These are phyloP conservation scores for Delia radicum DNA, from an alignment of 1,140 invertebrate genomes.

Conservation along the genomic window DNA sequence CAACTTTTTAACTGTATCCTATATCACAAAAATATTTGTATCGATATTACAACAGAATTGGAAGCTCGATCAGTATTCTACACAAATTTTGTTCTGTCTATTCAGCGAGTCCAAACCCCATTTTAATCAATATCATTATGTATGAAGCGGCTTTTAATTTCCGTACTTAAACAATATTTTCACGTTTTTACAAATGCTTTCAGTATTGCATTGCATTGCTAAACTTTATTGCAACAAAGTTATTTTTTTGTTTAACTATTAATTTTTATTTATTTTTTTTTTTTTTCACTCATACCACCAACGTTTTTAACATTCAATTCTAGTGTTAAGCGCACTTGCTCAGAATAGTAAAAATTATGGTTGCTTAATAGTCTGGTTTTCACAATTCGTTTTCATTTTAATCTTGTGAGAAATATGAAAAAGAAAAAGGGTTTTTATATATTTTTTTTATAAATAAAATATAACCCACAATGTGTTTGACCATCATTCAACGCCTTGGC, in stretches of 20 bases:
- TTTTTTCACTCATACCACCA: not conserved
- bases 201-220: too few species aligned
- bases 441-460: not conserved
- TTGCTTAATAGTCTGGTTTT: not conserved
- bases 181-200: too few species aligned
- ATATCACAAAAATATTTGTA: too few species aligned
- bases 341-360: not conserved
- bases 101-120: too few species aligned
- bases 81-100: too few species aligned
- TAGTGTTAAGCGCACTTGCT: not conserved
- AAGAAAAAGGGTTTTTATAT: not conserved
- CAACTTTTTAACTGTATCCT: too few species aligned
- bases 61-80: too few species aligned
- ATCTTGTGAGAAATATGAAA: not conserved
- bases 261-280: not conserved
- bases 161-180: too few species aligned
- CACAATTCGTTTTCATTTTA: not conserved
- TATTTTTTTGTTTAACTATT: not conserved
- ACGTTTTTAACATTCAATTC: not conserved
- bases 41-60: too few species aligned
- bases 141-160: too few species aligned
- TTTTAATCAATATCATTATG: too few species aligned
- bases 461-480: not conserved
- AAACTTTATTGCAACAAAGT: not conserved
- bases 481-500: conserved; percentile 2